phyloP scores from a whole-genome alignment of 2,797 vertebrate genomes.

The Aphelocoma californica region DNA sequence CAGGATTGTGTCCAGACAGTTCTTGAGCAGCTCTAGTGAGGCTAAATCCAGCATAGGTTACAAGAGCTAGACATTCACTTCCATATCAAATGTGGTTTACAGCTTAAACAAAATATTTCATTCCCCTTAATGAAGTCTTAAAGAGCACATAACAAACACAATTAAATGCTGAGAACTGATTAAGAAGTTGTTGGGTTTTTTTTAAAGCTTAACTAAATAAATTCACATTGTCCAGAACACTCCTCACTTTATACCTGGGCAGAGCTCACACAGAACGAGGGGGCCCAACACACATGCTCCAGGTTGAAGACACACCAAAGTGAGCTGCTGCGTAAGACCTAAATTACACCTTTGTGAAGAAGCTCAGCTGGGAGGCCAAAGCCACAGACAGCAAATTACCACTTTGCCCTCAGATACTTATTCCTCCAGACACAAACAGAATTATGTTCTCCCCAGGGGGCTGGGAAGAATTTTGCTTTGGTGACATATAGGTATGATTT shows the following conservation, averaged over 20 bases:
- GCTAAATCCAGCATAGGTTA: background rate
- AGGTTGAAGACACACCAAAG: background rate
- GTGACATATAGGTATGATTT: background rate
- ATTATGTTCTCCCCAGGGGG: background rate
- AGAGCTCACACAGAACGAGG: background rate
- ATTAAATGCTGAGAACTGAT: background rate
- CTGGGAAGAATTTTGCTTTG: background rate
- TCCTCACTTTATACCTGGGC: background rate
- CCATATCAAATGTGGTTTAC: background rate
- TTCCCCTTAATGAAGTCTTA: background rate
- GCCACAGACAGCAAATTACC: background rate
- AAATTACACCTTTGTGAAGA: background rate
- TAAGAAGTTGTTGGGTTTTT: background rate
- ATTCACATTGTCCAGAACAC: background rate
- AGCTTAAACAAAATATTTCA: background rate
- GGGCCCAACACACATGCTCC: background rate
- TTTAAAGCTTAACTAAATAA: background rate
- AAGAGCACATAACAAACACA: background rate
- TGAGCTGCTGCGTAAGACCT: background rate
- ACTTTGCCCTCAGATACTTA: background rate
- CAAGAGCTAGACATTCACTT: background rate
- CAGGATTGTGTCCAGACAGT: background rate
- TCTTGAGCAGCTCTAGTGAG: background rate
- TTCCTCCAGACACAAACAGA: background rate
- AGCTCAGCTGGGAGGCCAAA: background rate